phyloP scores from a whole-genome alignment of 2,113 vertebrate genomes.

The Hymenochirus boettgeri region DNA sequence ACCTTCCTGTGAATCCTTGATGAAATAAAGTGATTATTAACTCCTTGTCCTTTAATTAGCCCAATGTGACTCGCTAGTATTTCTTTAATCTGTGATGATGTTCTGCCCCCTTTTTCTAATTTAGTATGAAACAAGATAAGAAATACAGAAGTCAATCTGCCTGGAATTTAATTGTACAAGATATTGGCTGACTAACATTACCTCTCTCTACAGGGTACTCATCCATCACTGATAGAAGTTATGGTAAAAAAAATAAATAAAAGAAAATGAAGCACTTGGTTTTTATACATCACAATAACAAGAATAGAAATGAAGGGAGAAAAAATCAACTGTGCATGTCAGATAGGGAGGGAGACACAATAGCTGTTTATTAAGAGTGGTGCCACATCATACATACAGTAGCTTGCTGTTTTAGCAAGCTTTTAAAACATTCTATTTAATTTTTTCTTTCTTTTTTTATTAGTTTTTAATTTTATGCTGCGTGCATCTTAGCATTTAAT shows the following conservation, averaged over 20 bases:
- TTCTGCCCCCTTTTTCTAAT: constrained; percentile 1
- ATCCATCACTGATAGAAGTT: constrained; percentile 11
- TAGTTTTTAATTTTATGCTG: no score
- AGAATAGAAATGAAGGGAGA: no score
- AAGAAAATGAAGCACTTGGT: neutral
- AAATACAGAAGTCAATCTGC: constrained; percentile 20
- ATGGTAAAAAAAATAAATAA: neutral
- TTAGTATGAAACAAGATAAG: constrained; percentile 35
- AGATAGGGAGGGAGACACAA: no score
- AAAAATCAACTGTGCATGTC: no score
- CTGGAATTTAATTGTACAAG: constrained; percentile 30
- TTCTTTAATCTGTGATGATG: constrained; percentile 20
- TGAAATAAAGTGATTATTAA: constrained; percentile 37
- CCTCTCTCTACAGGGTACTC: neutral
- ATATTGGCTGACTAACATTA: constrained; percentile 24
- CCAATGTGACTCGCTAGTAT: constrained; percentile 7
- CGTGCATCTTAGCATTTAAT: no score
- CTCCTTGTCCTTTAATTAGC: constrained; percentile 37
- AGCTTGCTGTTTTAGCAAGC: no score
- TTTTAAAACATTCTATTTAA: no score
- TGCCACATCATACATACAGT: no score
- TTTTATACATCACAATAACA: no score
- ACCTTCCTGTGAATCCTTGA: constrained; percentile 4
- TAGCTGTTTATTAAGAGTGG: no score
- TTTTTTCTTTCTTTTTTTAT: no score